Base-by-base conservation (phyloP, 2,888 invertebrate species). In the Trilocha varians region DNA sequence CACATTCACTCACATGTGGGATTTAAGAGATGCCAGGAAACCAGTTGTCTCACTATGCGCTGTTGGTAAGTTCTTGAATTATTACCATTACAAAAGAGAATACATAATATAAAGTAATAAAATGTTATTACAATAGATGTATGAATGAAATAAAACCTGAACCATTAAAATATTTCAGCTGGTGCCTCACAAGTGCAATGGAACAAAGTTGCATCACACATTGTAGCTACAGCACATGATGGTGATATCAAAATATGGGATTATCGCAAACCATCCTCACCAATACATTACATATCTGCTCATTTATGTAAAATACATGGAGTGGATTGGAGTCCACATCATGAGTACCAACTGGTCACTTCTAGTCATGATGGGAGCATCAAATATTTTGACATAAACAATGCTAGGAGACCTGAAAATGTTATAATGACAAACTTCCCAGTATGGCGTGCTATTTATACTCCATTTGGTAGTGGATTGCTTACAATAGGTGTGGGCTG, bases 181-280 rank as follows among this genome's bases (percentile, higher is more conserved):
- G 95, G 95, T 55, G 96, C 97, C 3, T 95, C 95, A 1, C 97
- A 97, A 85, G 97, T 98, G 1, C 92, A 96, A 60, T 98, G 98
- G 93, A 97, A 97, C 70, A 91, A 93, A 60, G 88, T 95, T 39
- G 93, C 93, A 1, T 88, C 92, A 1, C 88, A 97, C 69, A 87
- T 95, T 49, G 86, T 98, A 50, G 98, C 98, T 1, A 97, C 98
- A 36, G 95, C 97, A 3, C 98, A 98, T 73, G 97, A 98, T 68
- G 97, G 97, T 2, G 98, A 98, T 76, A 91, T 98, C 3, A 93
- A 97, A 72, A 91, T 98, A 52, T 98, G 98, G 98, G 98, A 98
- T 73, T 93, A 94, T 54, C 88, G 98, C 48, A 97, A 97, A 83
- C 90, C 92, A 48, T 91, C 91, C 38, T 89, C 93, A 40, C 97